These are phyloP conservation scores for Pseudococcus viburni DNA, from an alignment of 2,888 invertebrate species.

Conservation along the genomic window DNA sequence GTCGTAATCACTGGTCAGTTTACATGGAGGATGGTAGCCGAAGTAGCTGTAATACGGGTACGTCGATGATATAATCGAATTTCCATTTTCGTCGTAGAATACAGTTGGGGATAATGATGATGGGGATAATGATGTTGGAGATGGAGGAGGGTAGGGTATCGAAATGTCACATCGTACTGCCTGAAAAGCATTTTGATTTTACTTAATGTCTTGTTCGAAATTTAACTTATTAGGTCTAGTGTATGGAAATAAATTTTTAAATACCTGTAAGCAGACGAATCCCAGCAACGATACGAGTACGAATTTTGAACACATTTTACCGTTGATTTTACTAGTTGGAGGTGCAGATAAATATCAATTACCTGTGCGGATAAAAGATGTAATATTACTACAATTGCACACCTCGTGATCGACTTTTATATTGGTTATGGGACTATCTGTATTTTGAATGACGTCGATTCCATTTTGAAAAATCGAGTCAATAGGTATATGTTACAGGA, in stretches of 20 bases:
- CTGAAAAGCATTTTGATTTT: neutral
- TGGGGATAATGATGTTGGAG: neutral
- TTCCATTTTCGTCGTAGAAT: conserved; percentile 20
- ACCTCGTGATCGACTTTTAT: neutral
- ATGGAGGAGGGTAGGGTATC: neutral
- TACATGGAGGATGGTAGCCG: neutral
- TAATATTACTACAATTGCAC: neutral
- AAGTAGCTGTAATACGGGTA: conserved; percentile 22
- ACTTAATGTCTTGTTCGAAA: neutral
- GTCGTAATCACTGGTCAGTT: conserved; percentile 6
- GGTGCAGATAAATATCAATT: neutral
- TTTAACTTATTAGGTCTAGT: neutral
- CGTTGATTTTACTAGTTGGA: neutral
- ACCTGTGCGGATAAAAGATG: neutral
- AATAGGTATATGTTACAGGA: neutral
- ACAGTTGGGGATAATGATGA: neutral
- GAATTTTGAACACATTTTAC: neutral
- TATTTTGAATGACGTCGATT: neutral
- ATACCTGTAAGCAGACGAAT: conserved; percentile 38
- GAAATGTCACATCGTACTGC: neutral
- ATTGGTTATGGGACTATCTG: neutral
- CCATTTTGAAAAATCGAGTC: neutral
- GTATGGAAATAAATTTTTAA: neutral
- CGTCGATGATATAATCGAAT: neutral
- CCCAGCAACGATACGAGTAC: neutral